Evolutionary conservation across 53 echinoderm and acorn worm species (phyloP), one percentile per base, ranked within the genome.

Genomic region (Luidia sarsii): DNA sequence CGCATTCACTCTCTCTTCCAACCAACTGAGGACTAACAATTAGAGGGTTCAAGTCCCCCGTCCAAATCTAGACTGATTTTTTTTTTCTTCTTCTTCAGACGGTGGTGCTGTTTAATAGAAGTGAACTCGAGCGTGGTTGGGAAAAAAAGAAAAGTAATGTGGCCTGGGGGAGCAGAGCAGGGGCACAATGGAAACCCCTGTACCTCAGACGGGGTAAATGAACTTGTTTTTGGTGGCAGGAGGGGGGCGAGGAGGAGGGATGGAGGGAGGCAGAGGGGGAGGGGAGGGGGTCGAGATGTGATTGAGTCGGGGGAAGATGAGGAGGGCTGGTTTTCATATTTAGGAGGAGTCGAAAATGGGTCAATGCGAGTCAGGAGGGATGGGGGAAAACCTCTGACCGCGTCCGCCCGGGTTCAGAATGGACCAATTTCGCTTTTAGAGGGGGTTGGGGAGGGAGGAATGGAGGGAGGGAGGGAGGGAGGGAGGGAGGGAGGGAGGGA

Each of bases 81-180:
- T 46, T 46, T 46, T 46, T 46, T 46, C 8, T 77, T 77, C 59
- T 60, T 41, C n/a, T n/a, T n/a, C n/a, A n/a, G n/a, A n/a, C n/a
- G n/a, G 46, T 77, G 77, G 60, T 31, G 51, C 70, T 69, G 70
- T 69, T 69, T 69, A 77, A 61, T 77, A 31, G 60, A 60, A 46
- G 77, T 59, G 60, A 60, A 77, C 10, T 77, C 60, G 31, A 77
- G 77, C 77, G 45, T 77, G 77, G 62, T 77, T 46, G 67, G 23
- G 67, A 43, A 11, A 41, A 35, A 65, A 65, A 35, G 33, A 57
- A 77, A 61, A 61, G 77, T 77, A 77, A 77, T 77, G 45, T 61
- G 62, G 32, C 77, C 77, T 61, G 48, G 24, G 77, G 77, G 61
- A 45, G 65, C 21, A 28, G 45, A 39, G 2, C 31, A 4, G 16